Evolutionary conservation across 1,140 invertebrate species (phyloP), one percentile per base, ranked within the genome.

Genomic region (Musca domestica): DNA sequence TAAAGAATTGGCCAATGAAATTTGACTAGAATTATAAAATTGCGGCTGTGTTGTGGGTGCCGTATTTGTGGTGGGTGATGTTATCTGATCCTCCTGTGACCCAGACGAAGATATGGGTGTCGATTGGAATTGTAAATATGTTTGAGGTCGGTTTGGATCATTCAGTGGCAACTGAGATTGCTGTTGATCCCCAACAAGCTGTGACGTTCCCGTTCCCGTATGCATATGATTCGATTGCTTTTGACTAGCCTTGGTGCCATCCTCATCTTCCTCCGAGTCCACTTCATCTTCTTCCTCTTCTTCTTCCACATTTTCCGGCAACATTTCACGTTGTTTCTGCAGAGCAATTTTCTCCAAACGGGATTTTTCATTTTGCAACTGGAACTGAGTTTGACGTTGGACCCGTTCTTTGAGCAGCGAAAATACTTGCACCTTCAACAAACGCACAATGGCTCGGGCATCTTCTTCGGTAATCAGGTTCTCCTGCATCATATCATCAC

Each of bases 401-500:
- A 84, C 82, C 30, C 86, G 80, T 73, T 87, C 86, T 64, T 86
- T 87, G 54, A 80, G 64, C 63, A 82, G 66, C 5, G 80, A 80
- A 9, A 78, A 73, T 23, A 82, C 78, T 68, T 82, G 80, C 2
- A 82, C 80, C 76, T 93, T 91, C 20, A 98, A 86, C 81, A 98
- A 88, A 74, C 94, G 93, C 52, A 91, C 89, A 4, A 97, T 94
- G 52, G 92, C 90, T 74, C 94, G 88, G 0, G 92, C 90, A 81
- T 98, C 95, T 78, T 96, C 94, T 78, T 95, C 94, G 68, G 92
- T 89, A 72, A 96, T 94, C 68, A 95, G 89, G 58, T 92, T 92
- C 10, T 92, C 92, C 76, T 94, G 93, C 23, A 91, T 92, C 96
- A 99, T 98, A 83, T 98, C 97, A 76, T 92, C 90, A 56, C 96